Percentiles rank a stretch among this genome's conserved stretches.
Evolutionary conservation across 2,797 vertebrate genomes (phyloP).

Genomic region (Erethizon dorsatum): DNA sequence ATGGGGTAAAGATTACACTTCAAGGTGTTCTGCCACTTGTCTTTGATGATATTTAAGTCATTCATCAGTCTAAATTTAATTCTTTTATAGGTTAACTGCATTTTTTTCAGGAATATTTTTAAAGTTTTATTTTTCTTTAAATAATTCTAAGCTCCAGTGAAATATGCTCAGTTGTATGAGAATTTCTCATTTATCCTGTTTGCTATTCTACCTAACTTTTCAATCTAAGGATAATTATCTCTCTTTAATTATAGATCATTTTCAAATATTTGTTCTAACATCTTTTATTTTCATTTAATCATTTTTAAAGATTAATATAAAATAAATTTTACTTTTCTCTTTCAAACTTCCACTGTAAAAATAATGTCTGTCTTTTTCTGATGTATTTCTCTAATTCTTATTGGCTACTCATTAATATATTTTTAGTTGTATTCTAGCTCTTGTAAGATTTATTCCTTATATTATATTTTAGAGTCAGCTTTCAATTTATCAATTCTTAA

Average conservation of each 20-base stretch:
- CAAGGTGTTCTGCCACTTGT: neutral
- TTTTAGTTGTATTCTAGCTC: neutral
- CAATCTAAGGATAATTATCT: neutral
- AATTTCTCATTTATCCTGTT: neutral
- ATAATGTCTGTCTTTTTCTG: neutral
- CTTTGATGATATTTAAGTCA: constrained; percentile 3
- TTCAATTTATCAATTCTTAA: neutral
- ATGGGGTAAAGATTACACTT: constrained; percentile 41
- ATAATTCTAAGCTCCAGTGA: neutral
- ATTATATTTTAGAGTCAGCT: neutral
- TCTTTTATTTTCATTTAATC: neutral
- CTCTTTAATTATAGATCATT: neutral
- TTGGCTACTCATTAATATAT: neutral
- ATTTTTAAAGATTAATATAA: neutral
- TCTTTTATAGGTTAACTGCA: neutral
- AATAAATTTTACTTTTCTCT: neutral
- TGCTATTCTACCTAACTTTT: neutral
- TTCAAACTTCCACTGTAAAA: neutral
- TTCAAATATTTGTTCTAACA: neutral
- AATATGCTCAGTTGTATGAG: neutral
- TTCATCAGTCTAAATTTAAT: constrained; percentile 18
- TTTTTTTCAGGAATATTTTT: neutral
- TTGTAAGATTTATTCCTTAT: neutral
- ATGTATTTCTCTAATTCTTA: neutral
- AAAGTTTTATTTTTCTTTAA: neutral